These are phyloP conservation scores for Heterotis niloticus DNA, from an alignment of 2,113 vertebrate species.

Conservation along the genomic window DNA sequence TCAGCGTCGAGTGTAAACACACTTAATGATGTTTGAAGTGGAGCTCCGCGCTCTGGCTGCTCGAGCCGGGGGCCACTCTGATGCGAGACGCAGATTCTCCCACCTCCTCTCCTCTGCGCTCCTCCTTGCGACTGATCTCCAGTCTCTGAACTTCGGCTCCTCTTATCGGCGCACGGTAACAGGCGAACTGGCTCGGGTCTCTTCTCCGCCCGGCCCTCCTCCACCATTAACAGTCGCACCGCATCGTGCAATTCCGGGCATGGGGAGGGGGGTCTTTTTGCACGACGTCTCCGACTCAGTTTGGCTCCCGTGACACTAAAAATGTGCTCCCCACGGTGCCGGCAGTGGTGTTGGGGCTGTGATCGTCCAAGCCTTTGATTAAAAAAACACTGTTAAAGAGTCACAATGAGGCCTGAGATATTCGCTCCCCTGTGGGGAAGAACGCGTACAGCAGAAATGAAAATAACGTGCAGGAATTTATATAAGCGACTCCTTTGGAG, in stretches of 20 bases:
- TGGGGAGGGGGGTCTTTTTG: not conserved
- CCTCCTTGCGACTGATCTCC: not conserved
- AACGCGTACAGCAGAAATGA: conserved; percentile 35
- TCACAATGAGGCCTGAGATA: conserved; percentile 23
- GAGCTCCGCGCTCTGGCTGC: not conserved
- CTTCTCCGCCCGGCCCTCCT: not conserved
- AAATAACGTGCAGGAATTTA: conserved; percentile 17
- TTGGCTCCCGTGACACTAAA: conserved; percentile 25
- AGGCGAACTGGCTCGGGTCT: not conserved
- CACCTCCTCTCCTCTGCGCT: not conserved
- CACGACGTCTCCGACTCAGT: not conserved
- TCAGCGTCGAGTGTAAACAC: not conserved
- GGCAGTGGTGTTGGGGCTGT: conserved; percentile 54
- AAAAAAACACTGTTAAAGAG: conserved; percentile 29
- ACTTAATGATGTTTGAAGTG: conserved; percentile 12
- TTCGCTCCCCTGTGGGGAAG: conserved; percentile 27
- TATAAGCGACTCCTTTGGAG: not conserved
- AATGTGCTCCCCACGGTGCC: conserved; percentile 58
- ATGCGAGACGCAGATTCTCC: not conserved
- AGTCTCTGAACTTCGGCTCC: not conserved
- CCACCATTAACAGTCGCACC: not conserved
- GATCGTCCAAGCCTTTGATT: conserved; percentile 55
- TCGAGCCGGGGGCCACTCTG: not conserved
- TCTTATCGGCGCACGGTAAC: not conserved
- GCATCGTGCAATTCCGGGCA: not conserved